A percentile compares a stretch with the other conserved stretches of the same genome.
Conservation (phyloP, 2,113 vertebrate genomes). For the Amphiprion ocellaris region DNA sequence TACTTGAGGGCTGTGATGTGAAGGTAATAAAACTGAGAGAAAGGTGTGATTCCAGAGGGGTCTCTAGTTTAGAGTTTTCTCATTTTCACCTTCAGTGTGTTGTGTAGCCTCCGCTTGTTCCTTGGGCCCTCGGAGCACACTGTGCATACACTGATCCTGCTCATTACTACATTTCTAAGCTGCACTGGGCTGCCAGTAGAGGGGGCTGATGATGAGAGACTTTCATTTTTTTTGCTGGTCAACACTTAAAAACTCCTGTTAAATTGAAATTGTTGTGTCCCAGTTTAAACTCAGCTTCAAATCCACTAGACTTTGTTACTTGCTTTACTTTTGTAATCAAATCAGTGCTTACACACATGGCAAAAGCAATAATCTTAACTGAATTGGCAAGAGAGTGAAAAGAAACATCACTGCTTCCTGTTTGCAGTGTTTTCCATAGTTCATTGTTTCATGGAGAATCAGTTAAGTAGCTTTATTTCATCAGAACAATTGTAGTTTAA, state of each 20-base stretch:
- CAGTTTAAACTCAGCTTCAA: background rate
- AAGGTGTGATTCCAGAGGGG: conserved; percentile 15
- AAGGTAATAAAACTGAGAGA: conserved; percentile 22
- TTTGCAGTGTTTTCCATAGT: background rate
- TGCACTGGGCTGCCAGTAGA: conserved; percentile 16
- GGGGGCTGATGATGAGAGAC: background rate
- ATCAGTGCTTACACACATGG: background rate
- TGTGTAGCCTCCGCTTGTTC: background rate
- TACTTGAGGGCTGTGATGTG: conserved; percentile 1
- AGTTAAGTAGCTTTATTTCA: too few relatives aligned
- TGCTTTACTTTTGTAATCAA: background rate
- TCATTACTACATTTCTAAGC: background rate
- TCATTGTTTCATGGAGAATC: too few relatives aligned
- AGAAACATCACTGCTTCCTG: background rate
- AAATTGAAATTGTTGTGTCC: background rate
- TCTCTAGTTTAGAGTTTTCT: conserved; percentile 3
- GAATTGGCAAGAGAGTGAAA: background rate
- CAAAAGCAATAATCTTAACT: conserved; percentile 20
- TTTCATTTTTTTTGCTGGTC: background rate
- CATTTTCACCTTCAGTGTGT: conserved; percentile 25
- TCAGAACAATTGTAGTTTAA: too few relatives aligned
- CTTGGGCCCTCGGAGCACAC: background rate
- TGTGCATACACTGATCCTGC: background rate
- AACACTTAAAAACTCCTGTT: background rate
- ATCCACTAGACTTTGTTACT: background rate